Evolutionary conservation across 1,140 invertebrate genomes (phyloP), one percentile per base, ranked within the genome.

Genomic region (Rhagoletis pomonella): DNA sequence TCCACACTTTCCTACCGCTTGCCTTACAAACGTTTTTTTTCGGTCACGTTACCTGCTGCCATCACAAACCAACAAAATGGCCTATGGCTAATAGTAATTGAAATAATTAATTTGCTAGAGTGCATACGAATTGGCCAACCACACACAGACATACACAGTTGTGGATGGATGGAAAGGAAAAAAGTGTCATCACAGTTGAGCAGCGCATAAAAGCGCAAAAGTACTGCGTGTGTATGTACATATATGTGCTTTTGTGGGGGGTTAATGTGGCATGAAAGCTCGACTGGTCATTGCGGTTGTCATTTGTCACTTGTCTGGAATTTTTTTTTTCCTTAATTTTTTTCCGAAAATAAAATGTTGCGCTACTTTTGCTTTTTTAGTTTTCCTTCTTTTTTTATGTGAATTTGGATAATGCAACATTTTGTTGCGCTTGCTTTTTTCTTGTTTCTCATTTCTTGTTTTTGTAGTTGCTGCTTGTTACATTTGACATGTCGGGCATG

Each of bases 181-280:
- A 47, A 47, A 73, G 6, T 73, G 42, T 73, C 67, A 73, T 62
- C 10, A 12, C 60, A 62, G 60, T 47, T 4, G 67, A 12, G 42
- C 39, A 42, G 4, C 29, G 42, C 19, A 62, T 14, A 65, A 65
- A 12, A 17, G 64, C 0, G 67, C 14, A 47, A 5, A 14, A 17
- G 67, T 6, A 6, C 50, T 47, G 39, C 44, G 7, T 39, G 12
- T 73, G 67, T 73, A n/a, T n/a, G n/a, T n/a, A n/a, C n/a, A n/a
- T n/a, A n/a, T n/a, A n/a, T n/a, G n/a, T n/a, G n/a, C n/a, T n/a
- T n/a, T n/a, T n/a, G n/a, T n/a, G n/a, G n/a, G 67, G 12, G 67
- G 67, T 73, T 73, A 73, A 73, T 73, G 67, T 73, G 67, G 67
- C 67, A 73, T 73, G 67, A 73, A 73, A 73, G 67, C 67, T 73